Conservation (phyloP, 1,140 invertebrate genomes). For the Macrobrachium rosenbergii region DNA sequence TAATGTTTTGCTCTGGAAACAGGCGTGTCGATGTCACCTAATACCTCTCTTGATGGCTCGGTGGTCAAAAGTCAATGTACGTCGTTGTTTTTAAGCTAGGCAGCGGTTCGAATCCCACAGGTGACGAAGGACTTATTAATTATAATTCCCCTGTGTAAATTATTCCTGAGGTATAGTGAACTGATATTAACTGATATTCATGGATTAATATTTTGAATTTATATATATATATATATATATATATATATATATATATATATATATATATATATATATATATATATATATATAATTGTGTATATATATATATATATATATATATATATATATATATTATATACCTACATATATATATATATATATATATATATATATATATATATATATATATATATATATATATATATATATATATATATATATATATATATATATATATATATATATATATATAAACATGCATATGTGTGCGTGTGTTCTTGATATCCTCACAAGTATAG, state of each 20-base stretch:
- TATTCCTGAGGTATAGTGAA: no score
- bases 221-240: constrained; percentile 18
- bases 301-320: constrained; percentile 12
- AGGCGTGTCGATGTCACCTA: no score
- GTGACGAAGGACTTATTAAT: no score
- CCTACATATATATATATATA: constrained; percentile 21
- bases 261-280: constrained; percentile 22
- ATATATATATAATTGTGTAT: constrained; percentile 16
- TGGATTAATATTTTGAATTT: background rate
- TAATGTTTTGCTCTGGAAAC: no score
- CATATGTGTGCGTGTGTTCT: background rate
- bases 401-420: constrained; percentile 33
- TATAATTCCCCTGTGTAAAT: no score
- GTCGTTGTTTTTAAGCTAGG: no score
- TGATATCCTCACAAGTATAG: background rate
- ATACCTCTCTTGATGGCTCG: no score
- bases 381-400: constrained; percentile 30
- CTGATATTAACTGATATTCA: background rate
- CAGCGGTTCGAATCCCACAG: no score
- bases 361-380: constrained; percentile 39
- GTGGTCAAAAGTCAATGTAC: no score
- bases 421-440: constrained; percentile 26
- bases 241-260: constrained; percentile 21
- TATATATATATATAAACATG: background rate
- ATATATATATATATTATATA: no score